A percentile compares a stretch with the other conserved stretches of the same genome.
These are phyloP conservation scores for Pachliopta kotzebuea DNA, from an alignment of 2,888 invertebrate genomes.

Conservation along the genomic window DNA sequence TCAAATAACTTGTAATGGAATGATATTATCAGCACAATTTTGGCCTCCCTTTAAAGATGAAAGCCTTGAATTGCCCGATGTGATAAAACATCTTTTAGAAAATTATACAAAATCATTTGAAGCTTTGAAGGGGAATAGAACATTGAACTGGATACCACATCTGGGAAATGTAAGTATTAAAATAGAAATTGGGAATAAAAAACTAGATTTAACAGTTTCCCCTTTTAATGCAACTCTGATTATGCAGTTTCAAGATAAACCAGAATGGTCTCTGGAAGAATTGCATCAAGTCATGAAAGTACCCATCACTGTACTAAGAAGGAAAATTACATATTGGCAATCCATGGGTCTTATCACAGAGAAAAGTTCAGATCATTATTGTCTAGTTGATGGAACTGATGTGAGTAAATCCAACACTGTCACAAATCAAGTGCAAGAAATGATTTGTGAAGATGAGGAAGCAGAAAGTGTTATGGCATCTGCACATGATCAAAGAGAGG, in stretches of 20 bases:
- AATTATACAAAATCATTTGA: slow-evolving; percentile 95
- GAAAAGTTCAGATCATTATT: slow-evolving; percentile 86
- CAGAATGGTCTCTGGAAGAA: slow-evolving; percentile 92
- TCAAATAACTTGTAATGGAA: slow-evolving; percentile 80
- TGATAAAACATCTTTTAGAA: slow-evolving; percentile 89
- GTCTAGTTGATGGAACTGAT: slow-evolving; percentile 84
- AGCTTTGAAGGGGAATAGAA: slow-evolving; percentile 94
- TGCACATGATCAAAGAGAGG: slow-evolving; percentile 95
- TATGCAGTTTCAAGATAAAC: slow-evolving; percentile 94
- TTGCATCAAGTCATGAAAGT: slow-evolving; percentile 92
- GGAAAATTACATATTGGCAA: slow-evolving; percentile 96
- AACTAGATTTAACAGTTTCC: slow-evolving; percentile 90
- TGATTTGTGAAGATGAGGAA: slow-evolving; percentile 93
- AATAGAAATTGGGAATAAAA: slow-evolving; percentile 91
- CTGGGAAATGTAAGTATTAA: slow-evolving; percentile 95
- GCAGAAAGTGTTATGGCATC: slow-evolving; percentile 97
- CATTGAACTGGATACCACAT: slow-evolving; percentile 96
- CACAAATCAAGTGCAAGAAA: slow-evolving; percentile 78
- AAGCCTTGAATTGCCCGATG: slow-evolving; percentile 90
- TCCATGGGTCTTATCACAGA: slow-evolving; percentile 94
- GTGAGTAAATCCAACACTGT: slow-evolving; percentile 78
- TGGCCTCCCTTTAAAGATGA: slow-evolving; percentile 99
- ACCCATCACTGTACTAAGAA: slow-evolving; percentile 90
- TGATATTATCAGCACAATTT: slow-evolving; percentile 98
- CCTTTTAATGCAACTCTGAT: slow-evolving; percentile 97